Evolutionary conservation across 53 echinoderm and acorn worm species (phyloP).

Genomic region (Glandiceps talaboti): DNA sequence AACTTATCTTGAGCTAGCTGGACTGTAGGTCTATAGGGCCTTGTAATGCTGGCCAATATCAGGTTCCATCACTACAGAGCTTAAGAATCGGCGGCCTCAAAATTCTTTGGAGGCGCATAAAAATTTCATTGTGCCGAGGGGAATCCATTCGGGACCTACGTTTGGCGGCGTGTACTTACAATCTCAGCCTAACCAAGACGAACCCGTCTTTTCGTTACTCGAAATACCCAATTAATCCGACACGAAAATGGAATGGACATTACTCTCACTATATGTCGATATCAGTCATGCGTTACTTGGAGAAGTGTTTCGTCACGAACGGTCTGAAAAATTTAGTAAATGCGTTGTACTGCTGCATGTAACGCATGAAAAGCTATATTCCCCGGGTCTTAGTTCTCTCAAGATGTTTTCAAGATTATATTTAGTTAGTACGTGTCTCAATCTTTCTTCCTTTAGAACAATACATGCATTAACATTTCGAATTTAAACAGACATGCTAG

Average conservation of each 20-base stretch:
- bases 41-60: background rate
- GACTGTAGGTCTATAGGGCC: background rate
- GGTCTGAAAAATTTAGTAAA: background rate
- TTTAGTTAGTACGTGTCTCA: no score
- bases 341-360: background rate
- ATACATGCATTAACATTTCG: no score
- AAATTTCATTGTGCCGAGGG: background rate
- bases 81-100: background rate
- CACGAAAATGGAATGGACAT: background rate
- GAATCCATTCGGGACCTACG: background rate
- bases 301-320: background rate
- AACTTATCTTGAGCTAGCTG: background rate
- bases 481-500: no score
- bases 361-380: background rate
- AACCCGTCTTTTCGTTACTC: background rate
- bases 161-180: background rate
- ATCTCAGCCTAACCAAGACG: background rate
- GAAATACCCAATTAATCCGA: background rate
- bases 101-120: background rate
- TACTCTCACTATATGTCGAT: background rate
- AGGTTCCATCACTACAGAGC: background rate
- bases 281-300: background rate
- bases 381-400: background rate
- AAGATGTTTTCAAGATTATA: background rate
- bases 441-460: no score